phyloP scores from a whole-genome alignment of 2,888 invertebrate genomes.

The Caenorhabditis zanzibari region DNA sequence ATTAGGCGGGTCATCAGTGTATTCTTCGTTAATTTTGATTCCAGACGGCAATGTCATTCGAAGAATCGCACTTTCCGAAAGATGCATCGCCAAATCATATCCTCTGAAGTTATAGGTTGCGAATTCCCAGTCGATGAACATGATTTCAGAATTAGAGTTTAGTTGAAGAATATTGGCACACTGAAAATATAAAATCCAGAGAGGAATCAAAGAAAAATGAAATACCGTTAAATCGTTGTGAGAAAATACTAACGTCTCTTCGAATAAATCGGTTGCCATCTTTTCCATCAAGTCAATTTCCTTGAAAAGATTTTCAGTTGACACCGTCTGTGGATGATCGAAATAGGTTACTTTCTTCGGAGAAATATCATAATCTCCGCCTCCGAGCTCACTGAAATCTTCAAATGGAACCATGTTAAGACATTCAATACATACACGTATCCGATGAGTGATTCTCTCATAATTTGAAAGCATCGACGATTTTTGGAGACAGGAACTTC shows the following conservation, averaged over 20 bases:
- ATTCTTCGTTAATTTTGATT: conserved; percentile 5
- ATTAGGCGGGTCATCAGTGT: conserved; percentile 12
- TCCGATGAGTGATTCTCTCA: conserved; percentile 14
- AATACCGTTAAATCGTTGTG: conserved; percentile 41
- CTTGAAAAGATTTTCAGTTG: conserved; percentile 1
- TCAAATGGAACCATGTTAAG: neutral
- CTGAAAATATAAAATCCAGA: neutral
- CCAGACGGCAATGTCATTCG: neutral
- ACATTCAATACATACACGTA: neutral
- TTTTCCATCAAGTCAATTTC: conserved; percentile 13
- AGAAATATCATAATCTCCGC: neutral
- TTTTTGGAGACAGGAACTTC: neutral
- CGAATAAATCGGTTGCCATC: neutral
- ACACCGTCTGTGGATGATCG: conserved; percentile 30
- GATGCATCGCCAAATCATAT: conserved; percentile 35
- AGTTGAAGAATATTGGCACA: conserved; percentile 32
- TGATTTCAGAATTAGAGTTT: conserved; percentile 7
- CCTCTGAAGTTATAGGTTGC: conserved; percentile 29
- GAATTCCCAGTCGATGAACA: conserved; percentile 31
- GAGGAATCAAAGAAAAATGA: neutral
- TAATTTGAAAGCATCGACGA: conserved; percentile 1
- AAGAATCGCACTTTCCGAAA: conserved; percentile 8
- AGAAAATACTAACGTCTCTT: conserved; percentile 30
- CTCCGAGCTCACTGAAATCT: conserved; percentile 18
- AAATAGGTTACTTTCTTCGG: conserved; percentile 24